Conservation (phyloP, 2,888 invertebrate genomes). For the Microctonus hyperodae region DNA sequence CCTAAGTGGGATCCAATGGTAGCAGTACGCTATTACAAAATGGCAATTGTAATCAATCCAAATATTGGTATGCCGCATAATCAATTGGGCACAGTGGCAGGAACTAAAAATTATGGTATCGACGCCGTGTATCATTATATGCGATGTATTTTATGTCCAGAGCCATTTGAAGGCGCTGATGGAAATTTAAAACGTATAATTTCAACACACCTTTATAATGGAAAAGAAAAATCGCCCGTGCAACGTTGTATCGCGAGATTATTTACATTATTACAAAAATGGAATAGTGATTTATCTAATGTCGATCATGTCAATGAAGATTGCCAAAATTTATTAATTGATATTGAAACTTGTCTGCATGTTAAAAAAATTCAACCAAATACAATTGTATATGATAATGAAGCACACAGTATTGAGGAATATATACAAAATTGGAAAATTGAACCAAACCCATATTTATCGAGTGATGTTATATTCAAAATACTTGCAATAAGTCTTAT, state of each 20-base stretch:
- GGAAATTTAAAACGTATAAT: conserved; percentile 80
- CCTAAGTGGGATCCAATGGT: conserved; percentile 73
- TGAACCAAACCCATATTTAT: conserved; percentile 45
- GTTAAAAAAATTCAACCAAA: conserved; percentile 40
- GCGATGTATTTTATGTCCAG: conserved; percentile 77
- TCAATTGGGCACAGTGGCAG: conserved; percentile 88
- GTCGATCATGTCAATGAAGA: conserved; percentile 56
- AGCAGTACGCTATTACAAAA: conserved; percentile 84
- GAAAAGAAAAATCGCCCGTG: conserved; percentile 50
- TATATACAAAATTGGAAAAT: conserved; percentile 52
- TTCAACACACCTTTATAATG: conserved; percentile 58
- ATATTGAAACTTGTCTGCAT: conserved; percentile 54
- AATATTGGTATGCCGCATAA: conserved; percentile 92
- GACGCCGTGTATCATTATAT: conserved; percentile 92
- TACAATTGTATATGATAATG: conserved; percentile 33
- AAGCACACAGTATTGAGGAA: conserved; percentile 48
- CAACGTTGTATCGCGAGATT: conserved; percentile 55
- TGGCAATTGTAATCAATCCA: conserved; percentile 80
- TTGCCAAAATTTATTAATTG: conserved; percentile 53
- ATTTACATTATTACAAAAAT: conserved; percentile 55
- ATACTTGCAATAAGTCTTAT: conserved; percentile 83
- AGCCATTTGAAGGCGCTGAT: conserved; percentile 89
- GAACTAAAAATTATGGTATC: conserved; percentile 80
- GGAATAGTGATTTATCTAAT: conserved; percentile 54
- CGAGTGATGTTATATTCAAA: conserved; percentile 77